These are phyloP conservation scores for Eupeodes latifasciatus DNA, from an alignment of 2,888 invertebrate genomes.

Conservation along the genomic window DNA sequence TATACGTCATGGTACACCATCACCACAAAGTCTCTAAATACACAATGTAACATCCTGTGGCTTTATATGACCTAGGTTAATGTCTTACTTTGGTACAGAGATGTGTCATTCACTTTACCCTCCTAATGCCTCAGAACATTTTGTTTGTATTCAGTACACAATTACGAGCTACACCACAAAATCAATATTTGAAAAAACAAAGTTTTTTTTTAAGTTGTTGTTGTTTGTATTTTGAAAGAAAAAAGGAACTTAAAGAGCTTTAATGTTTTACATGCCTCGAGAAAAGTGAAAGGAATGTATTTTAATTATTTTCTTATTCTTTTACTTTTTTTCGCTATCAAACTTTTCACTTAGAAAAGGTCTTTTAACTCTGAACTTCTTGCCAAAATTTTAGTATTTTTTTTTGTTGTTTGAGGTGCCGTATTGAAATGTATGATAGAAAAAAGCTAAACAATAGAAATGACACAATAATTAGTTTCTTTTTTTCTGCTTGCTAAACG, in stretches of 20 bases:
- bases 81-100: constrained; percentile 25
- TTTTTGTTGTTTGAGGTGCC: background rate
- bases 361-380: background rate
- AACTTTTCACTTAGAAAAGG: background rate
- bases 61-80: constrained; percentile 37
- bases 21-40: background rate
- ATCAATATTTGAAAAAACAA: constrained; percentile 16
- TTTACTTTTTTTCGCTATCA: background rate
- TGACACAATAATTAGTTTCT: background rate
- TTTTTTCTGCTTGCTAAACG: constrained; percentile 18
- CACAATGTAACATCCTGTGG: constrained; percentile 4
- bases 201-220: no score
- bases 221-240: background rate
- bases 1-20: background rate
- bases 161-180: background rate
- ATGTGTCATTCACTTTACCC: constrained; percentile 33
- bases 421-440: background rate
- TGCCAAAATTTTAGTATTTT: background rate
- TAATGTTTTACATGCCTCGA: background rate
- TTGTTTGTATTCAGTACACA: background rate
- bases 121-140: background rate
- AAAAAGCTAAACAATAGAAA: constrained; percentile 15
- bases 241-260: background rate
- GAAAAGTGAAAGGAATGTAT: background rate
- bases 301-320: background rate